Evolutionary conservation across 2,888 invertebrate species (phyloP).

Genomic region (Tenthredo mesomela): DNA sequence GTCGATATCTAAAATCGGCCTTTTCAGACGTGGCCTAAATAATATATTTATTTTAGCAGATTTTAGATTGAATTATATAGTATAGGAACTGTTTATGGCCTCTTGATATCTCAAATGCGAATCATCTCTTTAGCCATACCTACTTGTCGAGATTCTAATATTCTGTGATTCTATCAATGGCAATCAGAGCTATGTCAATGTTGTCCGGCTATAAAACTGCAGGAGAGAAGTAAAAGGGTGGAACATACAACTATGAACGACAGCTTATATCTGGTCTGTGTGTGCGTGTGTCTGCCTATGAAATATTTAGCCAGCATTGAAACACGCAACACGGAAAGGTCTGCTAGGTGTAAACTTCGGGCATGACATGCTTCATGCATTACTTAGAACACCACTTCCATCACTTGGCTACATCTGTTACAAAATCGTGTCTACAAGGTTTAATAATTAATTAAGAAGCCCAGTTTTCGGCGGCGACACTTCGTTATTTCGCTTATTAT

Average conservation of each 20-base stretch:
- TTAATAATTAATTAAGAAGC: background rate
- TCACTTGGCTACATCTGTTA: conserved; percentile 69
- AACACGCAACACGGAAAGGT: conserved; percentile 44
- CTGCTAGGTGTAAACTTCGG: conserved; percentile 25
- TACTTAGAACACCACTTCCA: conserved; percentile 33
- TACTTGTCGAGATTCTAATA: background rate
- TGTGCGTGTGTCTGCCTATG: background rate
- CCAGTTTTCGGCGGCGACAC: background rate
- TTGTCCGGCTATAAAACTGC: background rate
- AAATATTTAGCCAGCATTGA: conserved; percentile 38
- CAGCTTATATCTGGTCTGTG: background rate
- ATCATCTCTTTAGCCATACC: background rate
- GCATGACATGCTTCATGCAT: conserved; percentile 49
- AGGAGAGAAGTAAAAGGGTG: background rate
- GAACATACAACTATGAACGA: background rate
- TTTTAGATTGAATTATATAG: background rate
- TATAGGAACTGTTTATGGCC: background rate
- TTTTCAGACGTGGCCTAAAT: background rate
- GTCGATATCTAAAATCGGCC: background rate
- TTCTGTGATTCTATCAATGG: background rate
- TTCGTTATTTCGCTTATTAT: background rate
- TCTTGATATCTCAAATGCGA: background rate
- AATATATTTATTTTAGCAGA: background rate
- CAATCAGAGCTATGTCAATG: background rate
- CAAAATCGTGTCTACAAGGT: background rate